phyloP scores from a whole-genome alignment of 1,140 invertebrate species.

The Plutomurus gul region DNA sequence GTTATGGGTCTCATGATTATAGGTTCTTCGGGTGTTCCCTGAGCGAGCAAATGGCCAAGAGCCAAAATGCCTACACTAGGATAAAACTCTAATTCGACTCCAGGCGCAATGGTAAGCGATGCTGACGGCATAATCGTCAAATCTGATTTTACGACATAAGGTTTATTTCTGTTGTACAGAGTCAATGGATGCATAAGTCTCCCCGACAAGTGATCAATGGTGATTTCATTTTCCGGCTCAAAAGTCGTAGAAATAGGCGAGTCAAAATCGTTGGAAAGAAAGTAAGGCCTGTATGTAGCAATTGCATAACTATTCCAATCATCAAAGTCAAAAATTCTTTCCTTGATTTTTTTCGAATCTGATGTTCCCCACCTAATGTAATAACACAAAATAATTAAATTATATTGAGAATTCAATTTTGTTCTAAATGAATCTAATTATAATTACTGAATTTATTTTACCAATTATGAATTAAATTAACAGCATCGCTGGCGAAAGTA shows the following conservation, averaged over 20 bases:
- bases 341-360: slow-evolving; percentile 72
- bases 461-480: slow-evolving; percentile 93
- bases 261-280: slow-evolving; percentile 75
- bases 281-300: slow-evolving; percentile 84
- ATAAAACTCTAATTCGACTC: slow-evolving; percentile 90
- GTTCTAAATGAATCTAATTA: background rate
- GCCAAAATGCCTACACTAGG: slow-evolving; percentile 97
- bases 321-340: slow-evolving; percentile 97
- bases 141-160: slow-evolving; percentile 86
- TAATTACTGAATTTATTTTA: background rate
- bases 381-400: background rate
- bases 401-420: background rate
- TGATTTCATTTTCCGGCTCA: slow-evolving; percentile 60
- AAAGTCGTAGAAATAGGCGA: slow-evolving; percentile 74
- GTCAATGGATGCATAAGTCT: slow-evolving; percentile 75
- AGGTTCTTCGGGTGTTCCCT: slow-evolving; percentile 75
- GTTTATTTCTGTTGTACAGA: slow-evolving; percentile 68
- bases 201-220: slow-evolving; percentile 79
- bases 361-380: slow-evolving; percentile 80
- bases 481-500: too few species aligned
- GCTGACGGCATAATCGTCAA: slow-evolving; percentile 93
- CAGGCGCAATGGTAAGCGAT: slow-evolving; percentile 83
- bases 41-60: slow-evolving; percentile 84
- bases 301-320: slow-evolving; percentile 99
- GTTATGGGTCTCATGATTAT: slow-evolving; percentile 79